These are phyloP conservation scores for Caenorhabditis inopinata DNA, from an alignment of 1,140 invertebrate genomes.

Conservation along the genomic window DNA sequence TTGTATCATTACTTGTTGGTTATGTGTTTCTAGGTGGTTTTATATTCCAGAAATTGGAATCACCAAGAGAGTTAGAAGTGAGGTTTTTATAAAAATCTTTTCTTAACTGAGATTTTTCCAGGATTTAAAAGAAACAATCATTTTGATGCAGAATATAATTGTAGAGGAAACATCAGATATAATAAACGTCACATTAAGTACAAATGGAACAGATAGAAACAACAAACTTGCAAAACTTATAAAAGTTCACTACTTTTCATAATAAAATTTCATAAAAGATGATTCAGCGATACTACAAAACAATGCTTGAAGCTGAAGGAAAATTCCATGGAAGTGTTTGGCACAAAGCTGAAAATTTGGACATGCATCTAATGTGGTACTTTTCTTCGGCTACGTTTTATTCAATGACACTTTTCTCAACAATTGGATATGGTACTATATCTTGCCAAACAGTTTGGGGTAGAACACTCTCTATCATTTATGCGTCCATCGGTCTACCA, in stretches of 20 bases:
- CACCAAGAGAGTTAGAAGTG: conserved; percentile 35
- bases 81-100: neutral
- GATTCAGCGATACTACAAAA: conserved; percentile 41
- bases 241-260: neutral
- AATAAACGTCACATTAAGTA: conserved; percentile 29
- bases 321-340: conserved; percentile 42
- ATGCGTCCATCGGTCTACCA: conserved; percentile 39
- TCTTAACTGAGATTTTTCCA: neutral
- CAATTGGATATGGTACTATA: conserved; percentile 46
- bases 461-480: conserved; percentile 34
- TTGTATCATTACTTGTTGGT: conserved; percentile 24
- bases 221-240: conserved; percentile 24
- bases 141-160: conserved; percentile 38
- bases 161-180: conserved; percentile 32
- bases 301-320: conserved; percentile 41
- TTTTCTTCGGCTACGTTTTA: conserved; percentile 41
- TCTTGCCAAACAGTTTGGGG: conserved; percentile 35
- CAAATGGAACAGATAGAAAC: conserved; percentile 14
- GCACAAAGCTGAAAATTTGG: conserved; percentile 48
- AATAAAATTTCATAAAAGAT: neutral
- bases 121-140: conserved; percentile 39
- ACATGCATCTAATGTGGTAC: conserved; percentile 45
- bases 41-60: conserved; percentile 37
- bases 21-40: conserved; percentile 39
- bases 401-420: conserved; percentile 42